These are phyloP conservation scores for Leuciscus idus DNA, from an alignment of 2,113 vertebrate genomes.

Conservation along the genomic window DNA sequence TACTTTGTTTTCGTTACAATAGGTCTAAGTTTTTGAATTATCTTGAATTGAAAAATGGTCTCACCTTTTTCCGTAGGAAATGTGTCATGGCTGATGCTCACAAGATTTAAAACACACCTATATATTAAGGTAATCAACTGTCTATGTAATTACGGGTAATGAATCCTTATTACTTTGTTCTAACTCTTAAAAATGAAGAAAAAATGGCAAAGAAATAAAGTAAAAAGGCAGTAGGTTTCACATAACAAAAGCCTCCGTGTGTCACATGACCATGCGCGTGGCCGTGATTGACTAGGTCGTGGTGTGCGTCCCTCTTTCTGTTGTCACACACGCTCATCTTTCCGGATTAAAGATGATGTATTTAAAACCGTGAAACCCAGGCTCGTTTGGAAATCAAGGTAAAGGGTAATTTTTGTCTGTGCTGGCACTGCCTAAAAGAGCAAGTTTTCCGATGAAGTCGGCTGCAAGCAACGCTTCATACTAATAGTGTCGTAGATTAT, in stretches of 20 bases:
- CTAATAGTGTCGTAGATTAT: not conserved
- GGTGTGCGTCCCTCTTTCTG: not conserved
- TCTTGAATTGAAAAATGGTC: not conserved
- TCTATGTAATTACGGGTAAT: not conserved
- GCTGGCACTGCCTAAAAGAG: not conserved
- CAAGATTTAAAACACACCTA: not conserved
- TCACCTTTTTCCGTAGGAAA: slow-evolving; percentile 1
- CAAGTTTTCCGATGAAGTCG: not conserved
- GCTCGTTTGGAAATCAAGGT: slow-evolving; percentile 16
- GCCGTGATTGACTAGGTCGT: not conserved
- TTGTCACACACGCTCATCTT: not conserved
- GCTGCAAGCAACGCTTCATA: not conserved
- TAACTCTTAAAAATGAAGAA: not conserved
- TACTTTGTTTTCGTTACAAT: not conserved
- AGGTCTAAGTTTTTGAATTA: not conserved
- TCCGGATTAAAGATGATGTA: not conserved
- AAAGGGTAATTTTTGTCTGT: not conserved
- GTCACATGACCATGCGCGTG: slow-evolving; percentile 37
- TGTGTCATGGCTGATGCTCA: not conserved
- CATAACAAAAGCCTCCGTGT: not conserved
- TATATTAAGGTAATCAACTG: too few species aligned
- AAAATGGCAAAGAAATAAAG: not conserved
- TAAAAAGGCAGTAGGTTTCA: not conserved
- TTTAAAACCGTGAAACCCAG: not conserved
- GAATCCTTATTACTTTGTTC: not conserved